These are phyloP conservation scores for Willowsia nigromaculata DNA, from an alignment of 2,888 invertebrate species.

Conservation along the genomic window DNA sequence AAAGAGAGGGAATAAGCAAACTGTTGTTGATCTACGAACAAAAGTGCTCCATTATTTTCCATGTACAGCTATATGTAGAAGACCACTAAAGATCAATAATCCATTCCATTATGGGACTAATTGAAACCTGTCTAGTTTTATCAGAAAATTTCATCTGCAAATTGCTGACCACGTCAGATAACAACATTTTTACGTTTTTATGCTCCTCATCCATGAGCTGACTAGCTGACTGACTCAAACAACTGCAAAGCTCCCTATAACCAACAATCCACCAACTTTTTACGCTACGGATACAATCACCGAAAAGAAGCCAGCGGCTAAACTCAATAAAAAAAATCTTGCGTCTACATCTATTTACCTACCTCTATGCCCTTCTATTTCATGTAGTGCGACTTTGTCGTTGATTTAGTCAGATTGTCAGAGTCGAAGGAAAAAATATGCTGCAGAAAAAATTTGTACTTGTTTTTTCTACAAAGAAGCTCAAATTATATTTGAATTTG, in stretches of 20 bases:
- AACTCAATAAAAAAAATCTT: background rate
- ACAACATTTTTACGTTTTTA: constrained; percentile 2
- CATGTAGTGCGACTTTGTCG: no score
- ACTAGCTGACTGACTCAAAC: background rate
- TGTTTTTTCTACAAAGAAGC: no score
- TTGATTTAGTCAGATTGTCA: no score
- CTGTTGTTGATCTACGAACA: constrained; percentile 41
- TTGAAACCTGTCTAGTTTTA: constrained; percentile 78
- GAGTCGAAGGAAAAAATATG: no score
- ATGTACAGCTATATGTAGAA: background rate
- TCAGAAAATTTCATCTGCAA: constrained; percentile 77
- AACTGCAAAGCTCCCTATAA: constrained; percentile 2
- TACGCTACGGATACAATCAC: no score
- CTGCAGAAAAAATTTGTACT: no score
- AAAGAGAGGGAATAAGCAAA: background rate
- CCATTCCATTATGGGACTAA: constrained; percentile 78
- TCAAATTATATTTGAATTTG: no score
- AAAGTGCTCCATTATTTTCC: constrained; percentile 37
- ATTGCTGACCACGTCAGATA: constrained; percentile 66
- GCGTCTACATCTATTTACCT: no score
- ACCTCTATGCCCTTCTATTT: no score
- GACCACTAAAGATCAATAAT: constrained; percentile 77
- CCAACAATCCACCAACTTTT: no score
- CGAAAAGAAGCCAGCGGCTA: background rate
- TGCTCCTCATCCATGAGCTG: background rate